phyloP scores from a whole-genome alignment of 2,113 vertebrate genomes.

The Prietella phreatophila region DNA sequence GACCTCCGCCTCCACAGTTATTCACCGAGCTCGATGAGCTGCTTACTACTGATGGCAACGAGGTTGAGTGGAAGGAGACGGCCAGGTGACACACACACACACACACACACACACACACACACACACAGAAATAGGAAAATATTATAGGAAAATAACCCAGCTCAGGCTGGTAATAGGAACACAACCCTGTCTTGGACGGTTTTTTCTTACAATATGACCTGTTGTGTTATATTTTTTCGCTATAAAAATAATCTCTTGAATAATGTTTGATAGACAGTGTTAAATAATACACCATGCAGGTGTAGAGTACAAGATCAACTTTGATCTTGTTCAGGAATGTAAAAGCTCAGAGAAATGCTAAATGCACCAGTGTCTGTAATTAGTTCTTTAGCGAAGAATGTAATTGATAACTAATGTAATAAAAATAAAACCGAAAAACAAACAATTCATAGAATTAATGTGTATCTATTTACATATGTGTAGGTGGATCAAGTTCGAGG shows the following conservation, averaged over 20 bases:
- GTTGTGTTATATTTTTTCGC: too few species aligned
- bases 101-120: background rate
- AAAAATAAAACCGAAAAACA: background rate
- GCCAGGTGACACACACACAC: constrained; percentile 76
- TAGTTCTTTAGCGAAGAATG: background rate
- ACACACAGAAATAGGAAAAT: background rate
- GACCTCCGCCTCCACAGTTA: constrained; percentile 90
- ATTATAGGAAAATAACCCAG: too few species aligned
- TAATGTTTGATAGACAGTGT: too few species aligned
- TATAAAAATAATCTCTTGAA: too few species aligned
- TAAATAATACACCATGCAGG: too few species aligned
- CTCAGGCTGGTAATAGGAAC: too few species aligned
- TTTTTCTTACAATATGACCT: too few species aligned
- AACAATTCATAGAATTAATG: background rate
- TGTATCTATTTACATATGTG: background rate
- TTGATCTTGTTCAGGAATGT: too few species aligned
- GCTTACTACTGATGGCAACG: constrained; percentile 88
- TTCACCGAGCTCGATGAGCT: constrained; percentile 98
- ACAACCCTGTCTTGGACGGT: too few species aligned
- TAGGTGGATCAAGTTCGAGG: constrained; percentile 99
- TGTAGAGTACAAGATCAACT: too few species aligned
- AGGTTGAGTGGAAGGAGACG: constrained; percentile 98
- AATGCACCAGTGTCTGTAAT: too few species aligned
- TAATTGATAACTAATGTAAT: background rate
- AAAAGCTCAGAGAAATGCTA: too few species aligned